Percentiles rank a stretch among this genome's conserved stretches.
Conservation (phyloP, 2,113 vertebrate species). For the Myotis davidii region DNA sequence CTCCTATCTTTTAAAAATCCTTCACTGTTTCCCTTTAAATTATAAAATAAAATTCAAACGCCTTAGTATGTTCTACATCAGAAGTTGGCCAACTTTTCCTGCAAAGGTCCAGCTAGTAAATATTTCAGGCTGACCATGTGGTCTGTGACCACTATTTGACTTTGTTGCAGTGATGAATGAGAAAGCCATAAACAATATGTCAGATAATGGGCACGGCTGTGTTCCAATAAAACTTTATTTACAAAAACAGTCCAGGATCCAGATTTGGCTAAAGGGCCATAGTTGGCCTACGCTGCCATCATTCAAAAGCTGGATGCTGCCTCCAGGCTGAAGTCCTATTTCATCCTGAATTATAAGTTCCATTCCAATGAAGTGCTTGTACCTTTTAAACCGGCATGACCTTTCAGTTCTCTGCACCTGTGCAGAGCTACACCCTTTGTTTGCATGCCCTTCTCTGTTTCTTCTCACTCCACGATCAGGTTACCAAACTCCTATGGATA, state of each 20-base stretch:
- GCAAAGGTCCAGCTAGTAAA: not conserved
- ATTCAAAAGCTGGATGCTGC: not conserved
- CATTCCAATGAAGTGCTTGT: not conserved
- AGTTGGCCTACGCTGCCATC: not conserved
- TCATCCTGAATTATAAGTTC: not conserved
- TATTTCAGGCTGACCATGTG: not conserved
- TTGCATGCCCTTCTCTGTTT: not conserved
- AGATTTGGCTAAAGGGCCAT: not conserved
- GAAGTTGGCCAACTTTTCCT: not conserved
- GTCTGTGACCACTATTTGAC: not conserved
- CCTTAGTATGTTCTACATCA: not conserved
- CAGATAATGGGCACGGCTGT: not conserved
- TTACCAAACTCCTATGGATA: not conserved
- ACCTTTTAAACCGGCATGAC: not conserved
- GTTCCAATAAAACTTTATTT: conserved; percentile 42
- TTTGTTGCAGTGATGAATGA: not conserved
- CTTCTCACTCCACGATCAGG: not conserved
- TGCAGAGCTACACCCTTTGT: not conserved
- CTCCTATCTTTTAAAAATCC: not conserved
- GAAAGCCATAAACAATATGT: not conserved
- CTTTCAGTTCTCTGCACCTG: not conserved
- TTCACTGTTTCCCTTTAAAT: not conserved
- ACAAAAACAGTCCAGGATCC: not conserved
- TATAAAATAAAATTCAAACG: not conserved
- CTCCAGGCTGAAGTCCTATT: not conserved